Evolutionary conservation across 2,113 vertebrate species (phyloP).

Genomic region (Vulpes vulpes): DNA sequence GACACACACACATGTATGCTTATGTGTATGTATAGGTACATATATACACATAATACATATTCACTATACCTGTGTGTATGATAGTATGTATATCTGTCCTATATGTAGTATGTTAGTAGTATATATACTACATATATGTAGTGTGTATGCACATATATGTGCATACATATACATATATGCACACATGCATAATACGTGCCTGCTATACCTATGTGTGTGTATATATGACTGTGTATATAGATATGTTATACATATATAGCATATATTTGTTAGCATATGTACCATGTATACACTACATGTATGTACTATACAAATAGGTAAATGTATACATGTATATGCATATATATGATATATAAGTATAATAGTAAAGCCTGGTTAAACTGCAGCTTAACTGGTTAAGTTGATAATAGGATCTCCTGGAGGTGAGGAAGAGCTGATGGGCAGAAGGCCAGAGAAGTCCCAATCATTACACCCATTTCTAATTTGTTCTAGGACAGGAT

Average conservation of each 20-base stretch:
- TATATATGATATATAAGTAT: fast-evolving
- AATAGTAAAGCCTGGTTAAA: fast-evolving
- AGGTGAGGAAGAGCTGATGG: background rate
- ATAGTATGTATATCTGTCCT: too few relatives aligned
- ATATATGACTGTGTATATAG: background rate
- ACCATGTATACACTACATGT: background rate
- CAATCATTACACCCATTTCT: fast-evolving
- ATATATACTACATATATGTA: background rate
- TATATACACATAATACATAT: background rate
- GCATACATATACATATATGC: fast-evolving
- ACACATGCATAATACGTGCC: fast-evolving
- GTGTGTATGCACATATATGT: background rate
- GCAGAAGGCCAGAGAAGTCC: background rate
- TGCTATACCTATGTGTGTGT: fast-evolving
- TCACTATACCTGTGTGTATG: fast-evolving
- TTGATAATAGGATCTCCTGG: background rate
- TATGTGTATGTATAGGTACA: too few relatives aligned
- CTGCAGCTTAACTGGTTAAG: fast-evolving
- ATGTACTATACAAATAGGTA: too few relatives aligned
- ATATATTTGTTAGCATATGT: fast-evolving
- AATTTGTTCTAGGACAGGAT: too few relatives aligned
- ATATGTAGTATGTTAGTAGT: too few relatives aligned
- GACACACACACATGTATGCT: too few relatives aligned
- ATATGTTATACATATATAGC: background rate
- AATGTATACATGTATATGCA: fast-evolving